A percentile compares a stretch with the other conserved stretches of the same genome.
phyloP scores from a whole-genome alignment of 1,140 invertebrate species.

The Drosophila pachea region DNA sequence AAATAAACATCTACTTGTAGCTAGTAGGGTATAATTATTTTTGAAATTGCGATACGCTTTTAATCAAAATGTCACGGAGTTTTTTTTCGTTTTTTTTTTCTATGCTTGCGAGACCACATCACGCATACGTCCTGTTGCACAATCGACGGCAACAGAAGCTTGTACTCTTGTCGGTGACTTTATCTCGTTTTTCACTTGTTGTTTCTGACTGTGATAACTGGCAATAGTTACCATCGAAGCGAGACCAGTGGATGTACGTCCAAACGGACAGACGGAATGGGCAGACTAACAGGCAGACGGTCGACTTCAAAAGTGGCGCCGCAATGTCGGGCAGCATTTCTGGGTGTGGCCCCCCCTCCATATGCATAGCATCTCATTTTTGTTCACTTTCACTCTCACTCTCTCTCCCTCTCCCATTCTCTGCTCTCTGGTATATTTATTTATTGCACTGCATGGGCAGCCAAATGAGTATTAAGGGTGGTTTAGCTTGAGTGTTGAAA shows the following conservation, averaged over 20 bases:
- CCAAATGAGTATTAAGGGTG: conserved; percentile 8
- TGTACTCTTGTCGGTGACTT: conserved; percentile 5
- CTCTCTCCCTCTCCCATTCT: too few relatives aligned
- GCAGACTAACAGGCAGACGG: conserved; percentile 1
- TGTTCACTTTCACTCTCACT: not conserved
- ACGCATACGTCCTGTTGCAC: conserved; percentile 62
- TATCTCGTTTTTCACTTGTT: conserved; percentile 27
- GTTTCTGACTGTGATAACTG: conserved; percentile 23
- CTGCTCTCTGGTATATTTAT: conserved; percentile 14
- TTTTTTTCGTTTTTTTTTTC: conserved; percentile 14
- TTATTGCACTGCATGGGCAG: conserved; percentile 23
- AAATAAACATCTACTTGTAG: conserved; percentile 19
- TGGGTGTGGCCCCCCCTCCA: conserved; percentile 27
- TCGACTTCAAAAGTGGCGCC: conserved; percentile 20
- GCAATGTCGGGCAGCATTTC: conserved; percentile 7
- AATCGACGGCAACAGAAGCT: conserved; percentile 8
- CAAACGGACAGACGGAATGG: not conserved
- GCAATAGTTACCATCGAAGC: not conserved
- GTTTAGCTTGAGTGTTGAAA: not conserved
- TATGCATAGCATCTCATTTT: not conserved
- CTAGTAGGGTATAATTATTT: conserved; percentile 25
- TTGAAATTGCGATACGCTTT: conserved; percentile 24
- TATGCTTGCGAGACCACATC: conserved; percentile 4
- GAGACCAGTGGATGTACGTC: not conserved
- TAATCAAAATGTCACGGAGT: conserved; percentile 36